A percentile compares a stretch with the other conserved stretches of the same genome.
Conservation (phyloP, 2,797 vertebrate species). For the Novumbra hubbsi region DNA sequence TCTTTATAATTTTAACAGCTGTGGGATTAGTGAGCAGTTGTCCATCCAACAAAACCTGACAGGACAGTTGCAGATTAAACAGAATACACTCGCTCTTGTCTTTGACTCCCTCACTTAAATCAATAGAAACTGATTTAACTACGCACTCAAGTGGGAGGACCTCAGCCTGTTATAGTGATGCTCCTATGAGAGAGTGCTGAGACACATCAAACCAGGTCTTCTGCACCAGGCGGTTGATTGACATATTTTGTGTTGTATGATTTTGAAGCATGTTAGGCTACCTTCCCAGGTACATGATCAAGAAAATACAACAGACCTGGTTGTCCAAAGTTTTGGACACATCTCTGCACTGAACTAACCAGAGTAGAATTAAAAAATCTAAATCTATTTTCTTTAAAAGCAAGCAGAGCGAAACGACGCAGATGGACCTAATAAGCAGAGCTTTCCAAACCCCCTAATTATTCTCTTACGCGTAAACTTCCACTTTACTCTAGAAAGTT, state of each 20-base stretch:
- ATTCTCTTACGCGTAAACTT: slow-evolving; percentile 80
- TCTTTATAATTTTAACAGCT: slow-evolving; percentile 66
- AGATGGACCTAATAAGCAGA: slow-evolving; percentile 57
- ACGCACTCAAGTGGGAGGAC: slow-evolving; percentile 11
- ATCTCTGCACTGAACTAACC: background rate
- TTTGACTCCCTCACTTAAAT: slow-evolving; percentile 55
- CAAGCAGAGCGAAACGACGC: slow-evolving; percentile 54
- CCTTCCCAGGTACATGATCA: background rate
- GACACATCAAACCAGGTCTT: background rate
- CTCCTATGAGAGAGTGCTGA: slow-evolving; percentile 13
- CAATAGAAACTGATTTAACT: slow-evolving; percentile 57
- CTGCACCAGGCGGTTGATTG: slow-evolving; percentile 37
- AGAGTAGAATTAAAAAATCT: background rate
- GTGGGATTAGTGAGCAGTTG: slow-evolving; percentile 62
- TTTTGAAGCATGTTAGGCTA: slow-evolving; percentile 1
- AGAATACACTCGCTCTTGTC: slow-evolving; percentile 54
- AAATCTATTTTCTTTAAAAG: slow-evolving; percentile 52
- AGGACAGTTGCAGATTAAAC: slow-evolving; percentile 64
- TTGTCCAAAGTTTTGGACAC: background rate
- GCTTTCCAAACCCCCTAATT: slow-evolving; percentile 53
- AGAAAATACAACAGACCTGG: background rate
- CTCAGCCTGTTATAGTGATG: background rate
- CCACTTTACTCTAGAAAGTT: slow-evolving; percentile 83
- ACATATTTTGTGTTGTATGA: slow-evolving; percentile 25
- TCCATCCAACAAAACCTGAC: slow-evolving; percentile 53